Evolutionary conservation across 2,797 vertebrate species (phyloP).

Genomic region (Pelobates cultripes): DNA sequence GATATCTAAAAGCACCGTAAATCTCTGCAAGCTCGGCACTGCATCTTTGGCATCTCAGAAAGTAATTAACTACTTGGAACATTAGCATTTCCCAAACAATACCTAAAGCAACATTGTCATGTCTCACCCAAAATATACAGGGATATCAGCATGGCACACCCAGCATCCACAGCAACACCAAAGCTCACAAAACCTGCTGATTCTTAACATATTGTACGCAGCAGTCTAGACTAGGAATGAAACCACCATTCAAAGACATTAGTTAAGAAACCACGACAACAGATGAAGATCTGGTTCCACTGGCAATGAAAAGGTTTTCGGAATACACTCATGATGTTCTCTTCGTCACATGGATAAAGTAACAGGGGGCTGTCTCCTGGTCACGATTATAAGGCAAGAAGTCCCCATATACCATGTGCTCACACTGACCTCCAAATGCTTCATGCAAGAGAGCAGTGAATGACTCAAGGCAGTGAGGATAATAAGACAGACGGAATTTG

Average conservation of each 20-base stretch:
- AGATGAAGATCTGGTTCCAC: too few species aligned
- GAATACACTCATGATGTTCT: slow-evolving; percentile 72
- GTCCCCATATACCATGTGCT: slow-evolving; percentile 88
- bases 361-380: slow-evolving; percentile 83
- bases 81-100: too few species aligned
- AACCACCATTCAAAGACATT: too few species aligned
- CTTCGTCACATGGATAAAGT: slow-evolving; percentile 95
- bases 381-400: slow-evolving; percentile 83
- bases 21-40: too few species aligned
- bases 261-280: too few species aligned
- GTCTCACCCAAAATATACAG: background rate
- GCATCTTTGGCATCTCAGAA: too few species aligned
- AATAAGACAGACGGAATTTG: slow-evolving; percentile 97
- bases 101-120: background rate
- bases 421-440: slow-evolving; percentile 82
- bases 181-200: too few species aligned
- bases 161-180: background rate
- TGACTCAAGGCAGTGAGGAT: slow-evolving; percentile 87
- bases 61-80: too few species aligned
- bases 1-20: too few species aligned
- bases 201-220: too few species aligned
- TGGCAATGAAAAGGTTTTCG: too few species aligned
- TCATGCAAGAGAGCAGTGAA: slow-evolving; percentile 82
- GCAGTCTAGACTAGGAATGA: too few species aligned
- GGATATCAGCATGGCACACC: background rate